A percentile compares a stretch with the other conserved stretches of the same genome.
Evolutionary conservation across 2,888 invertebrate species (phyloP).

Genomic region (Drosophila conformis): DNA sequence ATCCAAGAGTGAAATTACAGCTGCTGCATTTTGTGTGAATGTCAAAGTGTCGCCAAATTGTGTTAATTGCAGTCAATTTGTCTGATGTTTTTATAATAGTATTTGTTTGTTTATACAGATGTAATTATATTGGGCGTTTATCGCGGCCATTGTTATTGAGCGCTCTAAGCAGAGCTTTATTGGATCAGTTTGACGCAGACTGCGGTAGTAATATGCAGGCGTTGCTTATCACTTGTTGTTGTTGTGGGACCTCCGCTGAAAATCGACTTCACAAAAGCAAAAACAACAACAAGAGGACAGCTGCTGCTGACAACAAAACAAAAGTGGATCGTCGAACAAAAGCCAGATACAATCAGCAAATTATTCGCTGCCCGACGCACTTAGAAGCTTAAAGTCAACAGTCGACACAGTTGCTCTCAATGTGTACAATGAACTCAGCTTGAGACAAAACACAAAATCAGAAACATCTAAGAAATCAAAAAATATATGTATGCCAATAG

Average conservation of each 20-base stretch:
- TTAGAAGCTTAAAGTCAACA: slow-evolving; percentile 32
- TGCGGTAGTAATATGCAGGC: slow-evolving; percentile 59
- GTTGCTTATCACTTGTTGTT: slow-evolving; percentile 57
- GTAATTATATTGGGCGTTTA: slow-evolving; percentile 32
- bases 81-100: slow-evolving; percentile 17
- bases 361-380: slow-evolving; percentile 25
- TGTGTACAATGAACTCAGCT: slow-evolving; percentile 35
- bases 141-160: slow-evolving; percentile 33
- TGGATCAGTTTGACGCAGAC: slow-evolving; percentile 36
- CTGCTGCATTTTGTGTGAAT: slow-evolving; percentile 41
- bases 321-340: slow-evolving; percentile 48
- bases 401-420: slow-evolving; percentile 10
- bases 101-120: slow-evolving; percentile 12
- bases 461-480: background rate
- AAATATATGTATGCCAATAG: slow-evolving; percentile 5
- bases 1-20: background rate
- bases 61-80: slow-evolving; percentile 27
- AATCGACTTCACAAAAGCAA: slow-evolving; percentile 31
- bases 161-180: slow-evolving; percentile 28
- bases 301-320: slow-evolving; percentile 42
- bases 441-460: slow-evolving; percentile 6
- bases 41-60: slow-evolving; percentile 27
- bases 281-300: slow-evolving; percentile 36
- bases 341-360: slow-evolving; percentile 51
- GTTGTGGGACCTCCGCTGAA: slow-evolving; percentile 41